phyloP scores from a whole-genome alignment of 1,140 invertebrate species.

The Scaptomyza montana region DNA sequence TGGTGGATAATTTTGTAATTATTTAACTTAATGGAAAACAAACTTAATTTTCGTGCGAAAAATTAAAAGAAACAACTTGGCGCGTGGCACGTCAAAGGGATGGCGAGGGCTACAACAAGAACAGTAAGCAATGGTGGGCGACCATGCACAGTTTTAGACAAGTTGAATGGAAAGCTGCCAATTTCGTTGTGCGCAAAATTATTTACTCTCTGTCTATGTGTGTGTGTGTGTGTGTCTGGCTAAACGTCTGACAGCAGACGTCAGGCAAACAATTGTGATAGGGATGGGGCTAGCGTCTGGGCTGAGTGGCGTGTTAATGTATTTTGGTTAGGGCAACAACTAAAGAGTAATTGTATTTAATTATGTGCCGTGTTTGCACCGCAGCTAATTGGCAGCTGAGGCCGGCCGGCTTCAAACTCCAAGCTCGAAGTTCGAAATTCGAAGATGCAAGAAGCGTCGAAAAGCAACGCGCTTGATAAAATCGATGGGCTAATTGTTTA shows the following conservation, averaged over 20 bases:
- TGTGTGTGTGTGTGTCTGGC: slow-evolving; percentile 35
- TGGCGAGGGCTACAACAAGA: too few relatives aligned
- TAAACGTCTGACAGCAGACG: slow-evolving; percentile 41
- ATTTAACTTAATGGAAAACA: slow-evolving; percentile 83
- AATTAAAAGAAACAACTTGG: slow-evolving; percentile 49
- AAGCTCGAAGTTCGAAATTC: too few relatives aligned
- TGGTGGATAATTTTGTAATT: slow-evolving; percentile 78
- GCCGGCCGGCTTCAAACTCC: background rate
- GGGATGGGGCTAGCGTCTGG: background rate
- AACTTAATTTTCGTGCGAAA: slow-evolving; percentile 73
- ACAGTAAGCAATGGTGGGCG: background rate
- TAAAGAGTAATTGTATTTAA: slow-evolving; percentile 70
- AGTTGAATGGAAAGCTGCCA: slow-evolving; percentile 57
- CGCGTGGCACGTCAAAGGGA: slow-evolving; percentile 10
- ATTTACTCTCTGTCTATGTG: slow-evolving; percentile 31
- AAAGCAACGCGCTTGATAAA: slow-evolving; percentile 47
- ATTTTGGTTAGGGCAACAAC: slow-evolving; percentile 56
- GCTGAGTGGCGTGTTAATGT: slow-evolving; percentile 59
- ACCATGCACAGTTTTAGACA: slow-evolving; percentile 49
- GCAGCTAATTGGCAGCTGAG: slow-evolving; percentile 63
- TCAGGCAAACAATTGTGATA: slow-evolving; percentile 21
- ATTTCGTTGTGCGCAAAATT: slow-evolving; percentile 51
- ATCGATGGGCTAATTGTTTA: slow-evolving; percentile 57
- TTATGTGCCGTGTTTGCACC: slow-evolving; percentile 58
- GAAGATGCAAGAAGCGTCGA: background rate